A percentile compares a stretch with the other conserved stretches of the same genome.
These are phyloP conservation scores for Atta colombica DNA, from an alignment of 1,140 invertebrate species.

Conservation along the genomic window DNA sequence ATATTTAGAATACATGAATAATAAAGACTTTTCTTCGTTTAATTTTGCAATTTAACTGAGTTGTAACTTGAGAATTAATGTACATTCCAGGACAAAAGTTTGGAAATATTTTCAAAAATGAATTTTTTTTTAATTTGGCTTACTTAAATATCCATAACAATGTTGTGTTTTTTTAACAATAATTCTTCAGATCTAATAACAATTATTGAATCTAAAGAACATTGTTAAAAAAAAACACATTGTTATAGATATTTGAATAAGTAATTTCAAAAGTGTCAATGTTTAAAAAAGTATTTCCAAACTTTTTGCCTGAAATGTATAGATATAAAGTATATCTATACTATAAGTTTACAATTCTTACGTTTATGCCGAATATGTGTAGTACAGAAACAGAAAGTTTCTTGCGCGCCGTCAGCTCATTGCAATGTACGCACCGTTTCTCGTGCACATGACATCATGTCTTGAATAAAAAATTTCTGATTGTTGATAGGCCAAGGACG, in stretches of 20 bases:
- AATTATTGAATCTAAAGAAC: too few relatives aligned
- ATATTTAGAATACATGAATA: not conserved
- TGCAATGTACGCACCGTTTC: conserved; percentile 48
- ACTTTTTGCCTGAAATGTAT: not conserved
- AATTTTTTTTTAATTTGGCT: too few relatives aligned
- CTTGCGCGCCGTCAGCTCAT: not conserved
- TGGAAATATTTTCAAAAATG: too few relatives aligned
- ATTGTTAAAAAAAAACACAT: too few relatives aligned
- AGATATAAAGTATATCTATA: not conserved
- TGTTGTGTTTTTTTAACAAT: too few relatives aligned
- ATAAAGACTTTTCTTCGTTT: not conserved
- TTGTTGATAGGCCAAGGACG: conserved; percentile 56
- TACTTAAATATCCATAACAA: too few relatives aligned
- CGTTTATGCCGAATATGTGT: not conserved
- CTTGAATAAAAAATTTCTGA: conserved; percentile 47
- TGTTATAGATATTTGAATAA: too few relatives aligned
- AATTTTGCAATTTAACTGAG: conserved; percentile 10
- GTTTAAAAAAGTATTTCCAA: too few relatives aligned
- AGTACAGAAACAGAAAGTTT: conserved; percentile 50
- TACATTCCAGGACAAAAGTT: too few relatives aligned
- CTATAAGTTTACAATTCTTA: not conserved
- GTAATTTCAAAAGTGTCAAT: too few relatives aligned
- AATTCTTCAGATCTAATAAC: too few relatives aligned
- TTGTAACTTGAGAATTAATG: not conserved
- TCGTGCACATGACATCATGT: conserved; percentile 62